phyloP scores from a whole-genome alignment of 2,888 invertebrate genomes.

The Drosophila testacea region DNA sequence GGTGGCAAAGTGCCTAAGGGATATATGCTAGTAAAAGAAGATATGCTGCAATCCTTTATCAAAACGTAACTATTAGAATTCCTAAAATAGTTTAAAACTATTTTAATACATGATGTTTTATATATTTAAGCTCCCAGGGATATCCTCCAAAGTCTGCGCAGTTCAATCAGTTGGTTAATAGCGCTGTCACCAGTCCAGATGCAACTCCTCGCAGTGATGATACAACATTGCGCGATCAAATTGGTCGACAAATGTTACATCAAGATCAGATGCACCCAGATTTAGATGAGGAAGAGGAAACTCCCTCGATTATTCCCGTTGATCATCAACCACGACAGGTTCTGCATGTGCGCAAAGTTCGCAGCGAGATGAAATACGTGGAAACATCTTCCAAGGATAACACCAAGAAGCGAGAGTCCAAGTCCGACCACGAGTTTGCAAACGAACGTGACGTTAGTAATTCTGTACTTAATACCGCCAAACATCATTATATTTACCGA shows the following conservation, averaged over 20 bases:
- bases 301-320: not conserved
- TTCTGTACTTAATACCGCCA: not conserved
- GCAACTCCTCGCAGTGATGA: constrained; percentile 65
- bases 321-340: constrained; percentile 53
- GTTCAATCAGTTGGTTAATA: constrained; percentile 70
- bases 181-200: constrained; percentile 53
- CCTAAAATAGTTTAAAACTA: not conserved
- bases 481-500: not conserved
- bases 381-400: constrained; percentile 62
- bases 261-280: constrained; percentile 8
- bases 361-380: constrained; percentile 83
- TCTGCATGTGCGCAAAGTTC: constrained; percentile 82
- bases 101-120: not conserved
- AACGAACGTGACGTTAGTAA: constrained; percentile 78
- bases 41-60: constrained; percentile 73
- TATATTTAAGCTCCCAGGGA: constrained; percentile 26
- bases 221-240: constrained; percentile 58
- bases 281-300: constrained; percentile 16
- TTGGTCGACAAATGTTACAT: constrained; percentile 7
- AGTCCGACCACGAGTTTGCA: constrained; percentile 83
- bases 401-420: constrained; percentile 79
- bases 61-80: constrained; percentile 70
- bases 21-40: constrained; percentile 74
- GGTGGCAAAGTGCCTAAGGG: constrained; percentile 70
- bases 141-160: constrained; percentile 37